phyloP scores from a whole-genome alignment of 2,797 vertebrate genomes.

The Numenius phaeopus region DNA sequence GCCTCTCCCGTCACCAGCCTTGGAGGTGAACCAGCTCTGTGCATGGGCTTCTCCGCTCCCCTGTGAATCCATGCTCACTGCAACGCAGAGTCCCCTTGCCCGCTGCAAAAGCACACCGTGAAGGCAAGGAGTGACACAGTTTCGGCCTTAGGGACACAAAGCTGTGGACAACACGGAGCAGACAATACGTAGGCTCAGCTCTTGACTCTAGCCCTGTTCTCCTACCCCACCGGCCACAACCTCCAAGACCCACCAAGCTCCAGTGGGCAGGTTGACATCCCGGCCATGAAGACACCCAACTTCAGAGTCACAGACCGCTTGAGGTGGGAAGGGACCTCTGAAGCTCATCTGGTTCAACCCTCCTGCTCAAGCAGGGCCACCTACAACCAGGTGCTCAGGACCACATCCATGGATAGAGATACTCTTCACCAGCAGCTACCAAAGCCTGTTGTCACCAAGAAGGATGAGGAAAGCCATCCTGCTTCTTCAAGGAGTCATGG shows the following conservation, averaged over 20 bases:
- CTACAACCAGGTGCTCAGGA: neutral
- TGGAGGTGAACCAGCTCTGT: fast-evolving
- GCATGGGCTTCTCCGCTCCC: fast-evolving
- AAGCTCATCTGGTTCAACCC: neutral
- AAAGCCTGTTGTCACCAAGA: neutral
- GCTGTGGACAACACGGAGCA: neutral
- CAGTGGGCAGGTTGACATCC: neutral
- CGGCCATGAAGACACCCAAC: neutral
- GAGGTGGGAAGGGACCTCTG: neutral
- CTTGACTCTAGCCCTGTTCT: neutral
- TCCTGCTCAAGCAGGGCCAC: neutral
- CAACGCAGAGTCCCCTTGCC: neutral
- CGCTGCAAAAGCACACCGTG: fast-evolving
- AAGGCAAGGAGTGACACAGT: neutral
- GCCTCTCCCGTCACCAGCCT: neutral
- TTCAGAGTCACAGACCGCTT: neutral
- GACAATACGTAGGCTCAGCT: neutral
- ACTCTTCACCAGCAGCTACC: neutral
- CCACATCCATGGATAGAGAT: neutral
- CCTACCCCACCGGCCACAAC: fast-evolving
- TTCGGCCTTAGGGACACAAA: neutral
- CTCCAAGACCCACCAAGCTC: neutral
- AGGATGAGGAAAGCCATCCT: neutral
- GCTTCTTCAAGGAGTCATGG: neutral
- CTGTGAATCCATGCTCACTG: neutral